Base-by-base conservation (phyloP, 2,888 invertebrate genomes). In the Ganaspis brasiliensis region DNA sequence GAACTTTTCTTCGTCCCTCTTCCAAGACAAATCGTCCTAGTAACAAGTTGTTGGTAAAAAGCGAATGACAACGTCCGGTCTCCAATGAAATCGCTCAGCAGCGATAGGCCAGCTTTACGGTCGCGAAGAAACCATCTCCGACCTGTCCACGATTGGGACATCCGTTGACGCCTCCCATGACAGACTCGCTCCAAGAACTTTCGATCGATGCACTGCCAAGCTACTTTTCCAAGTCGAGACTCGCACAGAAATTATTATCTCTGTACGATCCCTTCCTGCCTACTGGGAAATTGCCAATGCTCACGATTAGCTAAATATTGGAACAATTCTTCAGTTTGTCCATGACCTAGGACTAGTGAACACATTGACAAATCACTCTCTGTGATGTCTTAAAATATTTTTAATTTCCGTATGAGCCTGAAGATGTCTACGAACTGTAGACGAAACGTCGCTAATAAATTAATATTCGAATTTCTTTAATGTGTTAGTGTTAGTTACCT, bases 11-110 rank as follows among this genome's bases (percentile, higher is more conserved):
- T 61, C 24, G 8, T 61, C 14, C 61, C 37, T 35, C 16, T 35
- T 21, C 49, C 77, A 67, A 83, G 87, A 88, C 88, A 86, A 88
- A 88, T 88, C 87, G 86, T 83, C 82, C 75, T 77, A 85, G 87
- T 85, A 88, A 89, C 87, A 87, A 88, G 88, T 87, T 85, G 88
- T 78, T 83, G 79, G 84, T 84, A 86, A 89, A 89, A 87, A 86
- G 81, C 76, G 80, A 78, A 80, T 72, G 77, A 76, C 79, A 79
- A 76, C 80, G 81, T 77, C 45, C 12, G 67, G 63, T 35, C 37
- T 37, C 61, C 61, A 63, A 63, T 63, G 40, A 63, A 63, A 40
- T 63, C 40, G 37, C 61, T 63, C 61, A 6, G 19, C 37, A 35
- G 72, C 72, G 72, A 52, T 52, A 72, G 49, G 21, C 52, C 26